These are phyloP conservation scores for sheep (Ovis aries) DNA, from an alignment of 2,113 vertebrate species.

Conservation along the genomic window DNA sequence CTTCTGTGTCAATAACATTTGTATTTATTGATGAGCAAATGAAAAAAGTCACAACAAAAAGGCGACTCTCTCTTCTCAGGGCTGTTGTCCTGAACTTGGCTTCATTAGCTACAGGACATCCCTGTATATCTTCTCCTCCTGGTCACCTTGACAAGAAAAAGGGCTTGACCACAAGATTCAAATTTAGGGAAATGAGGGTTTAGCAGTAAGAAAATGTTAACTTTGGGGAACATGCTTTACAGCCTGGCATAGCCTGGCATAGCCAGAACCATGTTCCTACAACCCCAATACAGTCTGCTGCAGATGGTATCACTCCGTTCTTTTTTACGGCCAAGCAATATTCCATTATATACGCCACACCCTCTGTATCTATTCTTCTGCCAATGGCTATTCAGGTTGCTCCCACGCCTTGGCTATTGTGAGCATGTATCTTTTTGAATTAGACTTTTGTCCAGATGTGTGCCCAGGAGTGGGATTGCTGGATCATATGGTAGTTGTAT, in stretches of 20 bases:
- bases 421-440: neutral
- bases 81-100: neutral
- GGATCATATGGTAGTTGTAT: neutral
- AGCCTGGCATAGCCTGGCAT: neutral
- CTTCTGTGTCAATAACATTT: neutral
- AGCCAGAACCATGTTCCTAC: neutral
- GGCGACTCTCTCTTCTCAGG: neutral
- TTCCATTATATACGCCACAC: neutral
- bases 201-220: neutral
- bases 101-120: too few species aligned
- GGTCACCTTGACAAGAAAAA: neutral
- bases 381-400: neutral
- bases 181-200: neutral
- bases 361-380: neutral
- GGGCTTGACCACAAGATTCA: accelerated
- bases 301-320: neutral
- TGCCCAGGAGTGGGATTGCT: neutral
- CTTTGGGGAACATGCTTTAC: neutral
- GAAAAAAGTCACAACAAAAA: neutral
- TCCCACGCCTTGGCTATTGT: neutral
- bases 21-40: neutral
- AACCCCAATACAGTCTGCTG: neutral
- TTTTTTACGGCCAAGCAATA: neutral
- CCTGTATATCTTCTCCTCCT: too few species aligned
- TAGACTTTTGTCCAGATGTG: neutral